A percentile compares a stretch with the other conserved stretches of the same genome.
phyloP scores from a whole-genome alignment of 1,140 invertebrate species.

The Drosophila subobscura region DNA sequence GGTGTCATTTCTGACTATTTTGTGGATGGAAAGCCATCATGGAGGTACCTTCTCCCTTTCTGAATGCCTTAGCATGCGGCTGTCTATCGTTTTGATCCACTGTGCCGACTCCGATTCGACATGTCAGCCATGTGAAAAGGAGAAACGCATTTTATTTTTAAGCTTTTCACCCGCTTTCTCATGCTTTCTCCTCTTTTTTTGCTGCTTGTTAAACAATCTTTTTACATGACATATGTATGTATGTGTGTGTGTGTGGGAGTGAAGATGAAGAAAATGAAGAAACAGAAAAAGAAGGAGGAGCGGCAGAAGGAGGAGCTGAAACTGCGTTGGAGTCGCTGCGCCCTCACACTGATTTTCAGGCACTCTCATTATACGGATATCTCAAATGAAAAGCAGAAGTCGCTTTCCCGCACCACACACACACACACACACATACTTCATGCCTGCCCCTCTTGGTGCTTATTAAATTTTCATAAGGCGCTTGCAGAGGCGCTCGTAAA shows the following conservation, averaged over 20 bases:
- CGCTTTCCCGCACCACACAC: not conserved
- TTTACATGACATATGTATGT: slow-evolving; percentile 73
- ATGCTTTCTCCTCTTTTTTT: slow-evolving; percentile 16
- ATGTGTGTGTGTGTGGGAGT: not conserved
- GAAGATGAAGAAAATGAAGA: slow-evolving; percentile 7
- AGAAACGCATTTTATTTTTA: slow-evolving; percentile 78
- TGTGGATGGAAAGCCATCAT: too few species aligned
- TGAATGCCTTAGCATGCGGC: too few species aligned
- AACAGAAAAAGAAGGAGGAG: not conserved
- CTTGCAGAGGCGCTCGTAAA: slow-evolving; percentile 43
- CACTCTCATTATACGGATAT: slow-evolving; percentile 43
- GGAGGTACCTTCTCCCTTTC: too few species aligned
- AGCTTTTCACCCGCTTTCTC: slow-evolving; percentile 35
- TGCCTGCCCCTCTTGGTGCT: slow-evolving; percentile 27
- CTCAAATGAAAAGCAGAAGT: too few species aligned
- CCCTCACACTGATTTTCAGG: slow-evolving; percentile 27
- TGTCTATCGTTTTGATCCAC: slow-evolving; percentile 7
- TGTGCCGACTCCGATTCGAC: slow-evolving; percentile 15
- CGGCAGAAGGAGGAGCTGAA: not conserved
- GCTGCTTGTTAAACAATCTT: slow-evolving; percentile 71
- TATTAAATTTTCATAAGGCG: slow-evolving; percentile 77
- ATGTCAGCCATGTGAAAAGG: slow-evolving; percentile 53
- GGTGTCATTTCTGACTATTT: too few species aligned
- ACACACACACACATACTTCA: too few species aligned
- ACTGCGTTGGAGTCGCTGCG: slow-evolving; percentile 7